A percentile compares a stretch with the other conserved stretches of the same genome.
Conservation (phyloP, 2,113 vertebrate genomes). For the Mustela nigripes region DNA sequence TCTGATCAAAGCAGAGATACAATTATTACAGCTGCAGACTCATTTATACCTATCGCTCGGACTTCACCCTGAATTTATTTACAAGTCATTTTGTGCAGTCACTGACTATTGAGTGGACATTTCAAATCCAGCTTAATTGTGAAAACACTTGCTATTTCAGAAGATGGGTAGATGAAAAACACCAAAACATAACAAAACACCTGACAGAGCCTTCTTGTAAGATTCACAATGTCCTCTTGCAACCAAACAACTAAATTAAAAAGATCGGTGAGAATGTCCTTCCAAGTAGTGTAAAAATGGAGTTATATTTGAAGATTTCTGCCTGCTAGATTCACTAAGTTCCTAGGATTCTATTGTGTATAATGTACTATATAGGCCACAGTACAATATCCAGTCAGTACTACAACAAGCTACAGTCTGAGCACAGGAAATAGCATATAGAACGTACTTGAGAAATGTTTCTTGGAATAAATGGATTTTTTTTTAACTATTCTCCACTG, state of each 20-base stretch:
- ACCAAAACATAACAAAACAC: not conserved
- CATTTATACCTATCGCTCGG: not conserved
- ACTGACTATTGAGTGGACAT: not conserved
- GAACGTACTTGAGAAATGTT: not conserved
- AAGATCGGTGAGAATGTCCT: not conserved
- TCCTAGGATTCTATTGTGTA: not conserved
- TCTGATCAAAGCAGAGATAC: not conserved
- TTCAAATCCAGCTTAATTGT: not conserved
- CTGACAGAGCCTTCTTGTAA: not conserved
- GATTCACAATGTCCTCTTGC: not conserved
- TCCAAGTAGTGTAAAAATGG: not conserved
- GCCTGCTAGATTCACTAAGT: not conserved
- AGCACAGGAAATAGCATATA: not conserved
- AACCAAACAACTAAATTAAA: conserved; percentile 30
- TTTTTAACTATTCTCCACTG: not conserved
- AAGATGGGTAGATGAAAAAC: conserved; percentile 8
- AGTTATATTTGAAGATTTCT: not conserved
- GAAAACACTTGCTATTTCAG: not conserved
- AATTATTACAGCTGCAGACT: not conserved
- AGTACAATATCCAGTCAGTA: not conserved
- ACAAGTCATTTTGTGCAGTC: not conserved
- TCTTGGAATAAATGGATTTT: not conserved
- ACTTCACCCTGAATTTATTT: conserved; percentile 33
- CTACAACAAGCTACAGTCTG: not conserved
- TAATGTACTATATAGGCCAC: not conserved